phyloP scores from a whole-genome alignment of 2,113 vertebrate species.

The Dipodomys stephensi region DNA sequence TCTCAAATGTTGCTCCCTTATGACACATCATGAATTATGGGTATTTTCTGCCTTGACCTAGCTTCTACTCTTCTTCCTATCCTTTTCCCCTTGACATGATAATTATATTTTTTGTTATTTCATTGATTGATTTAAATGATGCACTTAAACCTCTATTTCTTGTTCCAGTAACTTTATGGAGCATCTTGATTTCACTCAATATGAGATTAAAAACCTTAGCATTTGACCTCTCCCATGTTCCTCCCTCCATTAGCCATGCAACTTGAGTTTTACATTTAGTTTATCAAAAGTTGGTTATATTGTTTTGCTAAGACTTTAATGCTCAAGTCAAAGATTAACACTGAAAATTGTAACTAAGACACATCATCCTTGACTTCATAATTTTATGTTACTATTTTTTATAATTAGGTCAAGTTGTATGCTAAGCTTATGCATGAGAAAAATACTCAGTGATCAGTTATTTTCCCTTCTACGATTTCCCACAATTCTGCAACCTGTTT shows the following conservation, averaged over 20 bases:
- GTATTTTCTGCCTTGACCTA: background rate
- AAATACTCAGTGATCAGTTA: background rate
- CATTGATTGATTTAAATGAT: background rate
- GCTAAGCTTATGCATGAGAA: background rate
- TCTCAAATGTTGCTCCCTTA: background rate
- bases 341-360: background rate
- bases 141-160: background rate
- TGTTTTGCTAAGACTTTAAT: background rate
- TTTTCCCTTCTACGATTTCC: background rate
- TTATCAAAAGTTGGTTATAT: background rate
- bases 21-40: background rate
- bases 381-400: background rate
- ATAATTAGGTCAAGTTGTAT: background rate
- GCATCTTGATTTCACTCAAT: background rate
- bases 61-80: background rate
- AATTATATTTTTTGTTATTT: background rate
- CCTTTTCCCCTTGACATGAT: background rate
- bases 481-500: background rate
- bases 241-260: fast-evolving
- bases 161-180: background rate
- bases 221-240: fast-evolving
- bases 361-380: background rate
- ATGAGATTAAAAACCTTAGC: background rate
- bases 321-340: background rate
- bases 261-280: background rate